Evolutionary conservation across 2,888 invertebrate species (phyloP).

Genomic region (Amblyteles armatorius): DNA sequence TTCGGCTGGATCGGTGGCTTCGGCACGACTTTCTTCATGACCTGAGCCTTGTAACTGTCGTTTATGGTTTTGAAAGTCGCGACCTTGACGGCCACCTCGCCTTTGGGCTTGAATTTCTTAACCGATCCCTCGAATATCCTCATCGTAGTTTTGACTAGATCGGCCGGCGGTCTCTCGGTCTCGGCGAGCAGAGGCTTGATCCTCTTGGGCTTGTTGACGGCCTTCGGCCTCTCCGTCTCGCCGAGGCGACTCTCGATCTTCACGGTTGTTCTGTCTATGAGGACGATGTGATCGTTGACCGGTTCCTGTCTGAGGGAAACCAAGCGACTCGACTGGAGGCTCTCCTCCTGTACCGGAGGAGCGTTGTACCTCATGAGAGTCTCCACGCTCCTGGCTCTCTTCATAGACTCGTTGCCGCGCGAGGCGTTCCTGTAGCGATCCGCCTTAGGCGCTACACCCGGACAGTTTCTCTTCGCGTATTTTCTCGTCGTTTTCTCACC

Average conservation of each 20-base stretch:
- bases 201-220: slow-evolving; percentile 87
- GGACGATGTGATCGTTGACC: slow-evolving; percentile 85
- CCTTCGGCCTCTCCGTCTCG: slow-evolving; percentile 83
- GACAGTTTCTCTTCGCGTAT: slow-evolving; percentile 74
- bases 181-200: slow-evolving; percentile 89
- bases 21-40: slow-evolving; percentile 83
- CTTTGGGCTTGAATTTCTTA: slow-evolving; percentile 83
- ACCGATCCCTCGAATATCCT: slow-evolving; percentile 91
- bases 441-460: slow-evolving; percentile 71
- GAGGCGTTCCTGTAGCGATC: slow-evolving; percentile 86
- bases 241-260: slow-evolving; percentile 81
- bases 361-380: slow-evolving; percentile 90
- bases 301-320: slow-evolving; percentile 79
- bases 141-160: slow-evolving; percentile 94
- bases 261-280: slow-evolving; percentile 81
- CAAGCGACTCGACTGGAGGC: slow-evolving; percentile 42
- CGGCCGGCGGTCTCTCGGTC: slow-evolving; percentile 94
- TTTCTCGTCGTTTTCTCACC: slow-evolving; percentile 74
- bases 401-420: slow-evolving; percentile 89
- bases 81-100: slow-evolving; percentile 88
- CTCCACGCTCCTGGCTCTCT: slow-evolving; percentile 95
- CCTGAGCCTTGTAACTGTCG: slow-evolving; percentile 85
- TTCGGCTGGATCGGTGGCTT: slow-evolving; percentile 86
- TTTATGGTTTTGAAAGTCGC: slow-evolving; percentile 88
- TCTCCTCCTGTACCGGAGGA: slow-evolving; percentile 70